Percentiles rank a stretch among this genome's conserved stretches.
These are phyloP conservation scores for Pantherophis alleghaniensis DNA, from an alignment of 2,797 vertebrate species.

Conservation along the genomic window DNA sequence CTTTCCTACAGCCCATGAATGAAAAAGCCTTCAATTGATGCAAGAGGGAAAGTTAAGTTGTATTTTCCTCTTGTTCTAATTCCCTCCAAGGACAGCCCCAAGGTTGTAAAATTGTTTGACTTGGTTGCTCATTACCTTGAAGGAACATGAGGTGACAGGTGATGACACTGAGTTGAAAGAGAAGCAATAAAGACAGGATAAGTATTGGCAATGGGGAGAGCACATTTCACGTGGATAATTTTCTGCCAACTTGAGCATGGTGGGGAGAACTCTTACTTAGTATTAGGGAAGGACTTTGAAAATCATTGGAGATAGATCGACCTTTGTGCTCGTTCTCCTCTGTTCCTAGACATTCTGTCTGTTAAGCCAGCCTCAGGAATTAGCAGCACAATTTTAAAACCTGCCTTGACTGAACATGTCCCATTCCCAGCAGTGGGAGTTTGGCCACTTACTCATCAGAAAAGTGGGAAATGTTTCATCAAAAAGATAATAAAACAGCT, in stretches of 20 bases:
- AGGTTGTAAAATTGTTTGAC: not conserved
- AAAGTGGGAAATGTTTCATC: not conserved
- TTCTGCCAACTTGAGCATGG: not conserved
- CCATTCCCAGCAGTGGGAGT: constrained; percentile 25
- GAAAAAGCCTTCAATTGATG: not conserved
- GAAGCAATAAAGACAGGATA: not conserved
- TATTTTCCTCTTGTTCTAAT: not conserved
- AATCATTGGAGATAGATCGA: not conserved
- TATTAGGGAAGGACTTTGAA: not conserved
- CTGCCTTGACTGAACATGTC: constrained; percentile 37
- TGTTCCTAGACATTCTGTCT: not conserved
- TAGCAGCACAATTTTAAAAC: not conserved
- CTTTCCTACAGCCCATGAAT: not conserved
- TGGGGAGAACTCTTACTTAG: not conserved
- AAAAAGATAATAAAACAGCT: not conserved
- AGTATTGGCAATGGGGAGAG: not conserved
- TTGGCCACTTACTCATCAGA: not conserved
- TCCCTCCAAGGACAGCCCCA: not conserved
- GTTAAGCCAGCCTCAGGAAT: not conserved
- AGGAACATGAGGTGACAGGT: not conserved
- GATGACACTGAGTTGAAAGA: not conserved
- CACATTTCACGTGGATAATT: not conserved
- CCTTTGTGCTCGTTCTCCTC: not conserved
- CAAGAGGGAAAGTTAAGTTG: not conserved
- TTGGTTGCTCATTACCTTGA: not conserved